Conservation (phyloP, 2,797 vertebrate species). For the Staurois parvus region DNA sequence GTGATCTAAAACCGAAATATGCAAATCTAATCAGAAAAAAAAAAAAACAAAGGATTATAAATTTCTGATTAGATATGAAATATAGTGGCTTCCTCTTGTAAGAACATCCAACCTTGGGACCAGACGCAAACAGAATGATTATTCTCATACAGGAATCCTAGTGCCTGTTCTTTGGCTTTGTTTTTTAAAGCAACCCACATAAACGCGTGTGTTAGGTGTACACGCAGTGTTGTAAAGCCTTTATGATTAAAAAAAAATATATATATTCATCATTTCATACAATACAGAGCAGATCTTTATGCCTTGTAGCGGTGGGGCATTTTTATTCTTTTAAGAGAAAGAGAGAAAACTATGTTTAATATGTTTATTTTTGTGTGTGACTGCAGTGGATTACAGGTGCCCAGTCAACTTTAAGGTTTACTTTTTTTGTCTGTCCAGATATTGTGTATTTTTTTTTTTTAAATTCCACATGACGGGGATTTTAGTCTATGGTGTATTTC, state of each 20-base stretch:
- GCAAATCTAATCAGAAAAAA: slow-evolving; percentile 78
- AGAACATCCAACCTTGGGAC: slow-evolving; percentile 58
- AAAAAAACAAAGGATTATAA: slow-evolving; percentile 63
- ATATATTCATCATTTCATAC: background rate
- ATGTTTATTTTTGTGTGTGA: slow-evolving; percentile 19
- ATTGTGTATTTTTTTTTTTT: background rate
- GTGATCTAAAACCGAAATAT: slow-evolving; percentile 78
- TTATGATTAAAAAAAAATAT: background rate
- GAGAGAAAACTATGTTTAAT: background rate
- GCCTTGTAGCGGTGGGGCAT: background rate
- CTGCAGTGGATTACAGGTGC: slow-evolving; percentile 34
- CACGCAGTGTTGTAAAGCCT: slow-evolving; percentile 15
- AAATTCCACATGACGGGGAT: background rate
- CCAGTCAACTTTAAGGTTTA: slow-evolving; percentile 9
- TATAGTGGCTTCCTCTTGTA: slow-evolving; percentile 66
- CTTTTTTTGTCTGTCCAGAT: slow-evolving; percentile 4
- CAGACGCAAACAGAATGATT: slow-evolving; percentile 37
- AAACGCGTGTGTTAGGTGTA: slow-evolving; percentile 2
- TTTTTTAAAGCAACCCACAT: slow-evolving; percentile 37
- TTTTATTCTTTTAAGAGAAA: background rate
- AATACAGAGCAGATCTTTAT: background rate
- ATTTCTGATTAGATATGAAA: slow-evolving; percentile 76
- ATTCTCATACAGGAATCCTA: slow-evolving; percentile 29
- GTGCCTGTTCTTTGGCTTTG: slow-evolving; percentile 53
- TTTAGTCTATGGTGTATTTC: background rate